Conservation (phyloP, 2,888 invertebrate genomes). For the Nemotelus nigrinus region DNA sequence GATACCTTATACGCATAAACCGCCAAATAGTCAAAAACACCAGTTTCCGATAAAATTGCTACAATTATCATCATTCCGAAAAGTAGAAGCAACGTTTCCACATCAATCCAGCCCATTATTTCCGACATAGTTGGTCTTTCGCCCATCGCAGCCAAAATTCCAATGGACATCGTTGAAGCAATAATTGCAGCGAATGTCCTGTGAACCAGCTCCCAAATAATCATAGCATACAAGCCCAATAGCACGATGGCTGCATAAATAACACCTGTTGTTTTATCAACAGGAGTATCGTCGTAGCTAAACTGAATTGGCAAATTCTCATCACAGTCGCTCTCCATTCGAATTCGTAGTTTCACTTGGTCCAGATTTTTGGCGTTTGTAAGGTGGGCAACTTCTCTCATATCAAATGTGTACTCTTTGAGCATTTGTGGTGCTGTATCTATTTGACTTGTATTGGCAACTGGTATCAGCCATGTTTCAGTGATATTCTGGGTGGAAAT, state of each 20-base stretch:
- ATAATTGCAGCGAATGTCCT: constrained; percentile 79
- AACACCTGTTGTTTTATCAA: constrained; percentile 74
- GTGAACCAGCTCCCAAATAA: constrained; percentile 79
- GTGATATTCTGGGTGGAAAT: constrained; percentile 48
- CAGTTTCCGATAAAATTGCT: constrained; percentile 80
- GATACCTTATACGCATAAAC: constrained; percentile 74
- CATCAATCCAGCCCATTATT: constrained; percentile 80
- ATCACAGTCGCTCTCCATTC: constrained; percentile 59
- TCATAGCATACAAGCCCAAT: constrained; percentile 79
- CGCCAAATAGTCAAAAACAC: constrained; percentile 81
- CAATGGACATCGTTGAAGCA: constrained; percentile 76
- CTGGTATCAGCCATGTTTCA: constrained; percentile 58
- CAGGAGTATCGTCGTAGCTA: constrained; percentile 72
- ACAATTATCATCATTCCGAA: constrained; percentile 87
- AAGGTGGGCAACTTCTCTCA: constrained; percentile 51
- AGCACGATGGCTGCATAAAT: constrained; percentile 77
- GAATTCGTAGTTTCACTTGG: constrained; percentile 56
- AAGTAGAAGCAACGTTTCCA: constrained; percentile 74
- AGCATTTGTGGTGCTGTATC: constrained; percentile 66
- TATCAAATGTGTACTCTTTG: constrained; percentile 59
- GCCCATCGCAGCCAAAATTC: constrained; percentile 74
- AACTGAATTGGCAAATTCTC: constrained; percentile 66
- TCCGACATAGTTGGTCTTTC: constrained; percentile 76
- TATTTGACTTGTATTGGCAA: constrained; percentile 59
- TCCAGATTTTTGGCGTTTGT: not conserved